A percentile compares a stretch with the other conserved stretches of the same genome.
phyloP scores from a whole-genome alignment of 2,113 vertebrate genomes.

The Saccopteryx bilineata region DNA sequence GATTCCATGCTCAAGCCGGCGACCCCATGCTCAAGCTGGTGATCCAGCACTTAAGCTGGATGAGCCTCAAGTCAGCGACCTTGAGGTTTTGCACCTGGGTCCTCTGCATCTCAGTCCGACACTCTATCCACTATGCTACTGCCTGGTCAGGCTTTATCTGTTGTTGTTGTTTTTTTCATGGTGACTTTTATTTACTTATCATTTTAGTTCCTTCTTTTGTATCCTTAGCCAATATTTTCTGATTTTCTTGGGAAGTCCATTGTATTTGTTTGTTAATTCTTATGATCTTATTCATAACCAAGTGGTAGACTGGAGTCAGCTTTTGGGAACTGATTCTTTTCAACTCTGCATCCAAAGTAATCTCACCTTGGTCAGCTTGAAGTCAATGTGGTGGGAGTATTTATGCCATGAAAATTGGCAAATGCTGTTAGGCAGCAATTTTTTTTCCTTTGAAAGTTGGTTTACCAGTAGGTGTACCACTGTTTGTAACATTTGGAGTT shows the following conservation, averaged over 20 bases:
- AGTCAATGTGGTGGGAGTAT: not conserved
- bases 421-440: not conserved
- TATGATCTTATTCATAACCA: not conserved
- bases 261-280: not conserved
- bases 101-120: no score
- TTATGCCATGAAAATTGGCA: not conserved
- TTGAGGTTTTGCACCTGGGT: no score
- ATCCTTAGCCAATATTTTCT: not conserved
- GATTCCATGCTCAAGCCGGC: no score
- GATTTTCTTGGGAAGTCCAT: not conserved
- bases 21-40: no score
- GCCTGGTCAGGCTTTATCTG: no score
- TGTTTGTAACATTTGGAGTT: not conserved
- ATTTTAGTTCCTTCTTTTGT: not conserved
- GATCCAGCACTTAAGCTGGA: no score
- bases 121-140: no score
- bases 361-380: not conserved
- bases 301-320: not conserved
- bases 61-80: no score
- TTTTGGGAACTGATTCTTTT: not conserved
- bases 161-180: not conserved
- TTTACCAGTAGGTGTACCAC: not conserved
- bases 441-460: not conserved
- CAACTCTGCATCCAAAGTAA: not conserved
- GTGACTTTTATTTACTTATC: not conserved